These are phyloP conservation scores for Kradibia gibbosae DNA, from an alignment of 1,140 invertebrate genomes.

Conservation along the genomic window DNA sequence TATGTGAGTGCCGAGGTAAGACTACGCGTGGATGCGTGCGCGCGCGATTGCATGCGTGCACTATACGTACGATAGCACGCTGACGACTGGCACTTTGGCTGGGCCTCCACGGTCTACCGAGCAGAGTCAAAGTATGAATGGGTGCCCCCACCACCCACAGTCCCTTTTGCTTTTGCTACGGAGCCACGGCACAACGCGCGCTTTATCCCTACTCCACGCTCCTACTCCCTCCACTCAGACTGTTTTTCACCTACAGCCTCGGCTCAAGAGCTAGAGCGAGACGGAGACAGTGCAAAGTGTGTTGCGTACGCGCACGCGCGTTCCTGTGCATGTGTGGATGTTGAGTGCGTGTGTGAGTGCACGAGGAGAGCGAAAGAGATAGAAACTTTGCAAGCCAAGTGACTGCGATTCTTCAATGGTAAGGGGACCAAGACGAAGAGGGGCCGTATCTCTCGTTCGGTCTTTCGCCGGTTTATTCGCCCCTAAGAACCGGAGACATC, in stretches of 20 bases:
- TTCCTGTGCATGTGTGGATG: too few species aligned
- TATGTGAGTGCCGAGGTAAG: not conserved
- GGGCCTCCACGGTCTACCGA: slow-evolving; percentile 18
- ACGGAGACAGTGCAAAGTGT: not conserved
- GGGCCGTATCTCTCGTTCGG: slow-evolving; percentile 43
- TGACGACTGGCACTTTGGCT: slow-evolving; percentile 24
- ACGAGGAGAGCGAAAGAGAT: not conserved
- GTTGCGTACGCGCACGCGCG: too few species aligned
- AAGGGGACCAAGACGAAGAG: not conserved
- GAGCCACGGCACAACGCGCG: not conserved
- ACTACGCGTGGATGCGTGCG: not conserved
- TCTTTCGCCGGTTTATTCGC: not conserved
- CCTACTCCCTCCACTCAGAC: not conserved
- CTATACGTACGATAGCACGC: slow-evolving; percentile 27
- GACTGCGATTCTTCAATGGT: not conserved
- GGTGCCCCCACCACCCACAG: slow-evolving; percentile 63
- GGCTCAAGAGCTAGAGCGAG: not conserved
- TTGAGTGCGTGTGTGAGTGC: not conserved
- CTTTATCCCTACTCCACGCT: not conserved
- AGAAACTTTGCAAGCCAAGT: not conserved
- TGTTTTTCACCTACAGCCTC: slow-evolving; percentile 8
- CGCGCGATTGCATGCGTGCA: not conserved
- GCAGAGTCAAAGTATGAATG: slow-evolving; percentile 71
- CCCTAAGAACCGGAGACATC: not conserved
- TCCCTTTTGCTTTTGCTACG: slow-evolving; percentile 32